Percentiles rank a stretch among this genome's conserved stretches.
These are phyloP conservation scores for Stictocephala bisonia DNA, from an alignment of 2,888 invertebrate species.

Conservation along the genomic window DNA sequence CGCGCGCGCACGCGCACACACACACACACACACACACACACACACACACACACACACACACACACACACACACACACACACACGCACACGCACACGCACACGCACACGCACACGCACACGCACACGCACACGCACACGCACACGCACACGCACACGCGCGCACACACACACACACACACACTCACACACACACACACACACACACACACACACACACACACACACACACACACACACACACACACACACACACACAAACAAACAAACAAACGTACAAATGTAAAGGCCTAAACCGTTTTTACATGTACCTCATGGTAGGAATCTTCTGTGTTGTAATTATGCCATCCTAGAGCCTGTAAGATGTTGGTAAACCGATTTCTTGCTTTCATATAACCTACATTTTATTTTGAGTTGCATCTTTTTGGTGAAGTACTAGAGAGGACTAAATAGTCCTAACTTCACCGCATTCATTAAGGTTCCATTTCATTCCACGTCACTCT, in stretches of 20 bases:
- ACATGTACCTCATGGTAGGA: no score
- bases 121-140: constrained; percentile 26
- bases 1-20: constrained; percentile 27
- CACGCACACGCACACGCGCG: constrained; percentile 23
- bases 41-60: constrained; percentile 43
- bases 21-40: constrained; percentile 40
- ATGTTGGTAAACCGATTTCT: no score
- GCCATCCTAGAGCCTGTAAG: no score
- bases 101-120: constrained; percentile 24
- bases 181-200: background rate
- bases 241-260: background rate
- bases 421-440: no score
- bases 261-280: background rate
- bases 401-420: no score
- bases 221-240: background rate
- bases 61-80: constrained; percentile 40
- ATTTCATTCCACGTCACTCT: no score
- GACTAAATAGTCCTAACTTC: no score
- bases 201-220: background rate
- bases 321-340: no score
- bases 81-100: constrained; percentile 37
- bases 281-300: no score
- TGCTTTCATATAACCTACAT: no score
- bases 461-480: no score
- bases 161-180: background rate